Percentiles rank a stretch among this genome's conserved stretches.
Conservation (phyloP, 1,140 invertebrate genomes). For the Bombus fervidus region DNA sequence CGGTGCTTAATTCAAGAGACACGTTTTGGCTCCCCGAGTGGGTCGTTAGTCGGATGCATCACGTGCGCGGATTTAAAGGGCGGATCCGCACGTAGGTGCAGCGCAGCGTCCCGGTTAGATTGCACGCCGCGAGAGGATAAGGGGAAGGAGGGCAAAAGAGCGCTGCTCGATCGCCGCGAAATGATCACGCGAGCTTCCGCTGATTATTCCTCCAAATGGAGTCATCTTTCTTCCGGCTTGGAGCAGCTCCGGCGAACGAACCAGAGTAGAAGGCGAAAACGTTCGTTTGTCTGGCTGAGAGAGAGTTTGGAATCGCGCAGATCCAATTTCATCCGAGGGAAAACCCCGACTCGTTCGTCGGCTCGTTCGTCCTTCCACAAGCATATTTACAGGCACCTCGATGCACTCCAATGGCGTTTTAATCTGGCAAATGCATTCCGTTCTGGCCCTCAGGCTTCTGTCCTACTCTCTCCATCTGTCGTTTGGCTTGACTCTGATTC, state of each 20-base stretch:
- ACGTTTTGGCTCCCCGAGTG: constrained; percentile 53
- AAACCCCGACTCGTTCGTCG: constrained; percentile 1
- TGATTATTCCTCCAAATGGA: constrained; percentile 50
- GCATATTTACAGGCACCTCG: constrained; percentile 68
- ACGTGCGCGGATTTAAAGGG: constrained; percentile 58
- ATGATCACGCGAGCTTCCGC: constrained; percentile 30
- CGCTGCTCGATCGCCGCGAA: constrained; percentile 30
- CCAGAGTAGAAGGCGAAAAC: constrained; percentile 16
- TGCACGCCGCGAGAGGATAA: constrained; percentile 18
- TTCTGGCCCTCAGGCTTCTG: neutral
- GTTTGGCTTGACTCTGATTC: neutral
- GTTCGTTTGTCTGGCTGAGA: constrained; percentile 19
- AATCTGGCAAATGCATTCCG: constrained; percentile 68
- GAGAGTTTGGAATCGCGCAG: constrained; percentile 10
- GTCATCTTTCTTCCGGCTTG: constrained; percentile 36
- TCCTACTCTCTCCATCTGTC: constrained; percentile 33
- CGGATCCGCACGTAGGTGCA: constrained; percentile 33
- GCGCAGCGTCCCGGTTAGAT: constrained; percentile 12
- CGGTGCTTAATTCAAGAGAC: constrained; percentile 56
- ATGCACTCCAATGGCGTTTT: constrained; percentile 68
- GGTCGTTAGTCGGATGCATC: constrained; percentile 55
- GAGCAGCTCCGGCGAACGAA: neutral
- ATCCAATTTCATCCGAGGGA: constrained; percentile 56
- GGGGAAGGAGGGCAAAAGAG: neutral
- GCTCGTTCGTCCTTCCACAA: constrained; percentile 24